Conservation (phyloP, 2,888 invertebrate species). For the Stramonita haemastoma region DNA sequence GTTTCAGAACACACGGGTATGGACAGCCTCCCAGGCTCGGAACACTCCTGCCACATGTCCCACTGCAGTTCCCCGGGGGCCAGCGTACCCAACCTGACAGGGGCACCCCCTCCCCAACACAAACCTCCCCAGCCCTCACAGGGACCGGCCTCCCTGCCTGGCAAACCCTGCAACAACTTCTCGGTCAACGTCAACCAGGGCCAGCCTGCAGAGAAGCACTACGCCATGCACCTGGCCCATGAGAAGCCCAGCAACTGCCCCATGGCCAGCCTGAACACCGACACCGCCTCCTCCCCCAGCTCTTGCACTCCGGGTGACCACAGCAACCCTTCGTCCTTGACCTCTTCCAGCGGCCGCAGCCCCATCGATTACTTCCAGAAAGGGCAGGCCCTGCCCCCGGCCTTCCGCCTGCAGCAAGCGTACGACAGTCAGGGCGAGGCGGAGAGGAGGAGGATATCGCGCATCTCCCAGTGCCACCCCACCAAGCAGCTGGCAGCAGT, state of each 20-base stretch:
- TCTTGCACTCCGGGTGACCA: no score
- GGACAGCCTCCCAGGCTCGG: conserved; percentile 40
- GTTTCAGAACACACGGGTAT: background rate
- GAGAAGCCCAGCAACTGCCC: conserved; percentile 22
- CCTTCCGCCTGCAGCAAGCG: conserved; percentile 55
- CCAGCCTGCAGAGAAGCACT: background rate
- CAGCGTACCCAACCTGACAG: conserved; percentile 18
- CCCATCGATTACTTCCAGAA: conserved; percentile 49
- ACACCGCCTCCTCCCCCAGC: background rate
- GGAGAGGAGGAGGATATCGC: conserved; percentile 31
- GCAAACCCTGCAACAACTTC: background rate
- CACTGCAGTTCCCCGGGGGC: conserved; percentile 28
- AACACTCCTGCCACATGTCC: conserved; percentile 37
- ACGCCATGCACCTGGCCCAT: background rate
- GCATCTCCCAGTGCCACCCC: conserved; percentile 28
- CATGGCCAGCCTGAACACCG: background rate
- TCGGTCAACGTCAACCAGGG: background rate
- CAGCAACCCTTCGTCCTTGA: background rate
- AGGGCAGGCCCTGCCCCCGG: conserved; percentile 52
- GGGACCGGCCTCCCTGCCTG: background rate
- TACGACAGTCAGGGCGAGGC: conserved; percentile 48
- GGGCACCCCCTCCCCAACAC: background rate
- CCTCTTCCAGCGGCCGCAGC: conserved; percentile 32
- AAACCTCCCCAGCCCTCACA: background rate
- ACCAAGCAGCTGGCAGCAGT: background rate